Evolutionary conservation across 2,888 invertebrate species (phyloP).

Genomic region (Tenthredo amoena): DNA sequence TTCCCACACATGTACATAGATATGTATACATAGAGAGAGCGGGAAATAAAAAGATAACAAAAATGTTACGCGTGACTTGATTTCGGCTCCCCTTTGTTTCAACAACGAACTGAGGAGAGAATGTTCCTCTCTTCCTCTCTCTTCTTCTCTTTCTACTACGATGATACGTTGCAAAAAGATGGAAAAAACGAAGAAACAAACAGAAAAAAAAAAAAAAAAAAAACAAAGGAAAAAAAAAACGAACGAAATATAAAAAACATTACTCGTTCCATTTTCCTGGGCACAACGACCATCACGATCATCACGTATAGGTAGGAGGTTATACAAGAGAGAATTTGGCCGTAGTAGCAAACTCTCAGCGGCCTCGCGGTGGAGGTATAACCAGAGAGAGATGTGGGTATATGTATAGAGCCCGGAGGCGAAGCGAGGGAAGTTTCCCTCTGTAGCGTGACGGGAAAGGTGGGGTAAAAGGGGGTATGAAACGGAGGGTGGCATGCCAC

Average conservation of each 20-base stretch:
- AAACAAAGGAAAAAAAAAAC: not conserved
- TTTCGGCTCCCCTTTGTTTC: conserved; percentile 27
- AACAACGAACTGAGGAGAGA: conserved; percentile 9
- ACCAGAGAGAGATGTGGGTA: conserved; percentile 39
- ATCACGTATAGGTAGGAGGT: conserved; percentile 23
- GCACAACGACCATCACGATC: conserved; percentile 39
- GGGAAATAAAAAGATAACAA: not conserved
- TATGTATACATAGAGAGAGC: not conserved
- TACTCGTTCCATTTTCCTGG: conserved; percentile 30
- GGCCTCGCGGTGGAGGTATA: conserved; percentile 36
- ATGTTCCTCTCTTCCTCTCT: not conserved
- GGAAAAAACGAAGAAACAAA: too few species aligned
- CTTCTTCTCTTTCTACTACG: not conserved
- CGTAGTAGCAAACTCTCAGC: conserved; percentile 58
- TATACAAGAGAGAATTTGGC: conserved; percentile 55
- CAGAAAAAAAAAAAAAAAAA: not conserved
- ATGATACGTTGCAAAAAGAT: conserved; percentile 9
- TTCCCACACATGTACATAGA: not conserved
- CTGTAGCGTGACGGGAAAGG: conserved; percentile 74
- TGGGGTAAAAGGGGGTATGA: conserved; percentile 54
- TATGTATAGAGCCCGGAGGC: conserved; percentile 55
- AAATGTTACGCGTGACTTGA: conserved; percentile 38
- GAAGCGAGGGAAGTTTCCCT: conserved; percentile 75
- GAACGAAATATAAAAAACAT: not conserved
- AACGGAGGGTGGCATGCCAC: conserved; percentile 58